These are phyloP conservation scores for Tamandua tetradactyla DNA, from an alignment of 2,797 vertebrate species.

Conservation along the genomic window DNA sequence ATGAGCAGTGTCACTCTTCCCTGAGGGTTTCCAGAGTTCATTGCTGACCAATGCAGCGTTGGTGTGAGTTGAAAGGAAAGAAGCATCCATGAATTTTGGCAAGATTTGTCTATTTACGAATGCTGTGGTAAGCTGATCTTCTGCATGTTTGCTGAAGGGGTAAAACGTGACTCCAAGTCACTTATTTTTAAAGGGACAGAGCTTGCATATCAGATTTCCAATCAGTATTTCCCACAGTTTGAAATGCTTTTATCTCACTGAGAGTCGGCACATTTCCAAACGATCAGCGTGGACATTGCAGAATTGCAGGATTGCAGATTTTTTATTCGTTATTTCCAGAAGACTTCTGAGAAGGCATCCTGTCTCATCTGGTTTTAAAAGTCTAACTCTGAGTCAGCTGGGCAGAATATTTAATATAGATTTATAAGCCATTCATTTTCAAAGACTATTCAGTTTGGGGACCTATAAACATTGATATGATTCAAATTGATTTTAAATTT, in stretches of 20 bases:
- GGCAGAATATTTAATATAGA: neutral
- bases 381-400: neutral
- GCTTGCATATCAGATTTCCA: accelerated
- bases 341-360: neutral
- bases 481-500: neutral
- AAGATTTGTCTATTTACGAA: neutral
- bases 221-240: accelerated
- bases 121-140: neutral
- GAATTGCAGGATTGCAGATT: no score
- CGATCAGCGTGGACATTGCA: accelerated
- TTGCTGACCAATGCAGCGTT: conserved; percentile 73
- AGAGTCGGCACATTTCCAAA: neutral
- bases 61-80: neutral
- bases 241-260: accelerated
- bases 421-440: neutral
- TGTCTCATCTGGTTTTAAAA: neutral
- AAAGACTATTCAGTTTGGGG: neutral
- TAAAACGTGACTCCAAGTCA: neutral
- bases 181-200: neutral
- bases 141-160: neutral
- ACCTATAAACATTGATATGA: neutral
- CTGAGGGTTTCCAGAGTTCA: conserved; percentile 75
- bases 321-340: neutral
- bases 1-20: conserved; percentile 67
- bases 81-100: neutral